Conservation (phyloP, 2,113 vertebrate species). For the Lophura nycthemera region DNA sequence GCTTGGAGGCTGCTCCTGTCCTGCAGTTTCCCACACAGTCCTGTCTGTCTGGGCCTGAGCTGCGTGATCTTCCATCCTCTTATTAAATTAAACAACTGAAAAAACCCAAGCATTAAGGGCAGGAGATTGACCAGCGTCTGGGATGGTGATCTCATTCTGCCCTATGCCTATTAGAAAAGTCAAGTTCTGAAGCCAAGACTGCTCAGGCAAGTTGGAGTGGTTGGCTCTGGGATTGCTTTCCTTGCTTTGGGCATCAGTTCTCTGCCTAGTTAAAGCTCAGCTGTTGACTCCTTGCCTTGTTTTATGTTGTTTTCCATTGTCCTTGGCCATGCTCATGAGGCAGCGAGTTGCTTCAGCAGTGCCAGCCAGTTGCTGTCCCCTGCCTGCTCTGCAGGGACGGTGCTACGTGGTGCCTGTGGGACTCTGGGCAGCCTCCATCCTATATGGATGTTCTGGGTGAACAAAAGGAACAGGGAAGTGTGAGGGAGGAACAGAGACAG, state of each 20-base stretch:
- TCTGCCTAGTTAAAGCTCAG: not conserved
- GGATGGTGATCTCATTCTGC: not conserved
- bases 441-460: not conserved
- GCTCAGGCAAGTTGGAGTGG: not conserved
- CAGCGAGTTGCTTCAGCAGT: not conserved
- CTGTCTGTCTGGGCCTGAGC: not conserved
- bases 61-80: not conserved
- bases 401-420: rapidly evolving
- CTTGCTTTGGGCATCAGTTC: not conserved
- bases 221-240: not conserved
- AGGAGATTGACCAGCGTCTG: not conserved
- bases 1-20: not conserved
- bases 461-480: not conserved
- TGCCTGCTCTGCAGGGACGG: rapidly evolving
- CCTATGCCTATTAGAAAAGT: not conserved
- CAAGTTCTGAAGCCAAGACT: not conserved
- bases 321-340: not conserved
- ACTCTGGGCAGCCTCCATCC: not conserved
- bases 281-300: not conserved
- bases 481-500: not conserved
- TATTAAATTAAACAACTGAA: not conserved
- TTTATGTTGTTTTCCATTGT: not conserved
- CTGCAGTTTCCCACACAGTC: not conserved
- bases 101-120: not conserved
- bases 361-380: not conserved